A percentile compares a stretch with the other conserved stretches of the same genome.
phyloP scores from a whole-genome alignment of 2,113 vertebrate genomes.

The Passer montanus region DNA sequence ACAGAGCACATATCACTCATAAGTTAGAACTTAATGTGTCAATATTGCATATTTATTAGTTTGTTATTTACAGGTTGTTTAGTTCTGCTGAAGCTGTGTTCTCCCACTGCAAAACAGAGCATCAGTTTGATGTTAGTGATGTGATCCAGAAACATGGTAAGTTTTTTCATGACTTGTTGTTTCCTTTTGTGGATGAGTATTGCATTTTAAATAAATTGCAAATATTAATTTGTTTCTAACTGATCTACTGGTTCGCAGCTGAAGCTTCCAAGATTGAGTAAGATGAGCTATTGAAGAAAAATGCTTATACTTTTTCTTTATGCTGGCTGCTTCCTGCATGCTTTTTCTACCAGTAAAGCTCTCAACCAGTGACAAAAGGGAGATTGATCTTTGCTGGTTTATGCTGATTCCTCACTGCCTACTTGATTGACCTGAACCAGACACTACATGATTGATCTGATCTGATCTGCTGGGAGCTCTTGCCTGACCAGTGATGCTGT shows the following conservation, averaged over 20 bases:
- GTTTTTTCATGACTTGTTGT: not conserved
- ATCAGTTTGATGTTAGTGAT: constrained; percentile 77
- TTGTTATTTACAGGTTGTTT: constrained; percentile 72
- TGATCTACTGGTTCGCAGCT: not conserved
- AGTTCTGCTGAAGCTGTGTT: constrained; percentile 79
- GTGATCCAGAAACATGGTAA: constrained; percentile 83
- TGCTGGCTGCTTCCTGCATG: fast-evolving
- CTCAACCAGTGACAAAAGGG: not conserved
- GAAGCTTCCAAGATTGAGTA: not conserved
- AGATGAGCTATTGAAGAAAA: not conserved
- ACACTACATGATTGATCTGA: fast-evolving
- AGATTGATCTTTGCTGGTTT: not conserved
- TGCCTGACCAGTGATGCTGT: not conserved
- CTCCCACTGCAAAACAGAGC: constrained; percentile 84
- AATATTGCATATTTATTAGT: not conserved
- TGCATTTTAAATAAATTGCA: not conserved
- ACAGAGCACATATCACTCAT: fast-evolving
- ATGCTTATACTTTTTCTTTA: not conserved
- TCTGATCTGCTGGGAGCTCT: not conserved
- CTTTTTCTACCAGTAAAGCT: not conserved
- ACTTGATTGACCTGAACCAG: fast-evolving
- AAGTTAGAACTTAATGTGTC: fast-evolving
- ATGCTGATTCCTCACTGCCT: not conserved
- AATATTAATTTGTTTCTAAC: not conserved
- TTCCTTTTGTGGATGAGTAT: not conserved